Conservation (phyloP, 2,888 invertebrate genomes). For the Eristalis pertinax region DNA sequence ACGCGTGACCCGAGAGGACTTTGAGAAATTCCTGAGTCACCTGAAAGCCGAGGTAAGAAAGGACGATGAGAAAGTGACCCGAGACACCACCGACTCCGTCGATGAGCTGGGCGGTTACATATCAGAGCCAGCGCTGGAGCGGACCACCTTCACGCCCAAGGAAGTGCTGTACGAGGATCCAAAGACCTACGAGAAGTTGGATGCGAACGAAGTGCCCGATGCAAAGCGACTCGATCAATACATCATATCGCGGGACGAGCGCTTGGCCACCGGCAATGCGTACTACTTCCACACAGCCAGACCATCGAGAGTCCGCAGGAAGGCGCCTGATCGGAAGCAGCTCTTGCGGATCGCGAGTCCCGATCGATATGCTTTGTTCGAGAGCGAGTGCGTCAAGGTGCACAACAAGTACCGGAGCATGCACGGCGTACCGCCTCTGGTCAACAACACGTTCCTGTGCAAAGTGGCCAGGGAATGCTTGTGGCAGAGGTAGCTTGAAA, state of each 20-base stretch:
- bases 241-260: conserved; percentile 48
- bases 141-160: neutral
- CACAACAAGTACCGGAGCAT: conserved; percentile 50
- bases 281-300: conserved; percentile 41
- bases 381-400: conserved; percentile 40
- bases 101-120: neutral
- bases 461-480: conserved; percentile 55
- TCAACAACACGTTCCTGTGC: conserved; percentile 46
- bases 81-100: neutral
- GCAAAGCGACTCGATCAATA: conserved; percentile 31
- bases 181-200: conserved; percentile 33
- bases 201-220: conserved; percentile 28
- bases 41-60: neutral
- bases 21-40: neutral
- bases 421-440: conserved; percentile 44
- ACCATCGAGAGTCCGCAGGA: conserved; percentile 13
- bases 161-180: conserved; percentile 33
- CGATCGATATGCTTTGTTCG: conserved; percentile 32
- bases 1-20: neutral
- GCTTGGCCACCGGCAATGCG: conserved; percentile 4
- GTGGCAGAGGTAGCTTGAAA: conserved; percentile 48
- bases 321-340: conserved; percentile 22
- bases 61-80: neutral
- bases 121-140: neutral
- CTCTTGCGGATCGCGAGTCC: conserved; percentile 51